Evolutionary conservation across 2,797 vertebrate species (phyloP), one percentile per base, ranked within the genome.

Genomic region (Myotis daubentonii): DNA sequence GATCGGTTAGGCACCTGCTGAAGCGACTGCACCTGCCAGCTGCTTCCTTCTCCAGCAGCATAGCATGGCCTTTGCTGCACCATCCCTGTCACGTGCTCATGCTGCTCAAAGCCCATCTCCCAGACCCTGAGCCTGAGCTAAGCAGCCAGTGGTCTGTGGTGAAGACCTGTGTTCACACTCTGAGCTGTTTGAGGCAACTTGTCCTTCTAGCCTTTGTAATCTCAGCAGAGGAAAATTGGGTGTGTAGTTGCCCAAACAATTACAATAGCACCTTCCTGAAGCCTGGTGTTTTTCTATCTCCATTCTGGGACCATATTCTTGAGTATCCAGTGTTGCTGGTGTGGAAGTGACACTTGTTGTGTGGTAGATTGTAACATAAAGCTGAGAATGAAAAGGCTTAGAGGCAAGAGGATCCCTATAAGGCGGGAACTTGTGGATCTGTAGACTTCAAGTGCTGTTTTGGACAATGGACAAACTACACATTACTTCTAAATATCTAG

Each of bases 51-150:
- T 12, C 12, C 30, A 47, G n/a, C 23, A 30, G 16, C 28, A 7
- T 5, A 23, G 17, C 9, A 2, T 0, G 10, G 47, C 16, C 7
- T 74, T 38, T 47, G 82, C 10, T 8, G 15, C 13, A 44, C 49
- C 7, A 0, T 11, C 25, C 15, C 36, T 1, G 3, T 49, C 60
- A 25, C 8, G 23, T 9, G n/a, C 15, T 49, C 22, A 0, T 9
- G 25, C 28, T 49, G 57, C n/a, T 68, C 75, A 9, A 8, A 49
- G 8, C 11, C 20, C n/a, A 25, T 8, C 19, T 19, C n/a, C 1
- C 30, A n/a, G 25, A 23, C 13, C 10, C 47, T 22, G 19, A 74
- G 57, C 23, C 15, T 6, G 16, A 74, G 68, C 10, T 36, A 8
- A 57, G 55, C 12, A 49, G 11, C 68, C 2, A 3, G 15, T 9